These are phyloP conservation scores for Microctonus brassicae DNA, from an alignment of 2,888 invertebrate species.

Conservation along the genomic window DNA sequence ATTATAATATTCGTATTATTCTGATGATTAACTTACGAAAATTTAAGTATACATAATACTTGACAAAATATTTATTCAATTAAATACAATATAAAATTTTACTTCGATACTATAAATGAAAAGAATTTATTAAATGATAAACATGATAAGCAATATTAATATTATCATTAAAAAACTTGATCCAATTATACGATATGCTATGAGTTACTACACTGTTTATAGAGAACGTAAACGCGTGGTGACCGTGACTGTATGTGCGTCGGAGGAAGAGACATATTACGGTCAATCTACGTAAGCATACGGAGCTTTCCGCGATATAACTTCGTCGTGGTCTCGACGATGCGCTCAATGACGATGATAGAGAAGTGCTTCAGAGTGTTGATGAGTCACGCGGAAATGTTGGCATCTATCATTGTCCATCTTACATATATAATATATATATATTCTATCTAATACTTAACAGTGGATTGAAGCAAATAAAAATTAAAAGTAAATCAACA, in stretches of 20 bases:
- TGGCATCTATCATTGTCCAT: background rate
- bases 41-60: no score
- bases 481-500: background rate
- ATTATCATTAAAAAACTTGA: background rate
- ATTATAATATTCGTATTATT: no score
- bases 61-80: no score
- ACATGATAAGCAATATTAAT: background rate
- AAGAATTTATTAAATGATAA: no score
- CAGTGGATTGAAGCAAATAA: background rate
- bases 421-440: background rate
- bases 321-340: slow-evolving; percentile 33
- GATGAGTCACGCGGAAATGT: slow-evolving; percentile 34
- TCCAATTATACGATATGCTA: slow-evolving; percentile 16
- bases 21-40: no score
- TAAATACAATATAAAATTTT: no score
- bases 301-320: slow-evolving; percentile 48
- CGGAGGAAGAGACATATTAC: slow-evolving; percentile 68
- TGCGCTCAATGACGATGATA: slow-evolving; percentile 16
- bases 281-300: slow-evolving; percentile 63
- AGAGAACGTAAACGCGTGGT: slow-evolving; percentile 48
- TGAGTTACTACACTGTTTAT: slow-evolving; percentile 28
- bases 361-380: slow-evolving; percentile 16
- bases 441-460: background rate
- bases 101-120: no score
- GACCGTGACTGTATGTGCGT: slow-evolving; percentile 66